A percentile compares a stretch with the other conserved stretches of the same genome.
Evolutionary conservation across 2,797 vertebrate species (phyloP).

Genomic region (Gobionotothen gibberifrons): DNA sequence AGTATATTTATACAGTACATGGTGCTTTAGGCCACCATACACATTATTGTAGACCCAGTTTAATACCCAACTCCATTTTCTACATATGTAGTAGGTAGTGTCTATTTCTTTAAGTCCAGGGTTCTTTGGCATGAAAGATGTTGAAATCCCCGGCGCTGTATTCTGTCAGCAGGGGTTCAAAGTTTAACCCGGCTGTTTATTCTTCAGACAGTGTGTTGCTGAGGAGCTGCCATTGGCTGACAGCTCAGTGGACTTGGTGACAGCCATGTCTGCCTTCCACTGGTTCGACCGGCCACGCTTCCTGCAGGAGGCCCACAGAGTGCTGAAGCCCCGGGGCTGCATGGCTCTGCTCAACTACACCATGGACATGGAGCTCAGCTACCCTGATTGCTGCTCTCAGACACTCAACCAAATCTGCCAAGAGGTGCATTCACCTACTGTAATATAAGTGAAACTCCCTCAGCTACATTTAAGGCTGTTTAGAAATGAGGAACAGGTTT

Average conservation of each 20-base stretch:
- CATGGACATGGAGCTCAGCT: slow-evolving; percentile 78
- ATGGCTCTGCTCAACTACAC: slow-evolving; percentile 85
- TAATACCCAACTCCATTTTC: no score
- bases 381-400: slow-evolving; percentile 70
- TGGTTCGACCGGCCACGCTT: slow-evolving; percentile 86
- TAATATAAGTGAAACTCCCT: not conserved
- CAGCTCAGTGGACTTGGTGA: slow-evolving; percentile 83
- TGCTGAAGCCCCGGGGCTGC: slow-evolving; percentile 83
- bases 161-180: not conserved
- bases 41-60: no score
- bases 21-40: no score
- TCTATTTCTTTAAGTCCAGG: no score
- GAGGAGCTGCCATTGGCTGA: slow-evolving; percentile 84
- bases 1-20: no score
- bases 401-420: slow-evolving; percentile 80
- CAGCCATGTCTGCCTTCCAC: slow-evolving; percentile 86
- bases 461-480: not conserved
- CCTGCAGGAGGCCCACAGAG: slow-evolving; percentile 80
- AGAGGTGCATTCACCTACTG: slow-evolving; percentile 75
- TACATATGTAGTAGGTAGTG: no score
- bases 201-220: slow-evolving; percentile 79
- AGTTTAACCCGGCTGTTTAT: not conserved
- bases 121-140: no score
- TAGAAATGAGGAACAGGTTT: not conserved
- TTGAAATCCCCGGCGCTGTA: not conserved